Conservation (phyloP, 35 echinoderm and acorn worm species). For the Chiridota heheva region DNA sequence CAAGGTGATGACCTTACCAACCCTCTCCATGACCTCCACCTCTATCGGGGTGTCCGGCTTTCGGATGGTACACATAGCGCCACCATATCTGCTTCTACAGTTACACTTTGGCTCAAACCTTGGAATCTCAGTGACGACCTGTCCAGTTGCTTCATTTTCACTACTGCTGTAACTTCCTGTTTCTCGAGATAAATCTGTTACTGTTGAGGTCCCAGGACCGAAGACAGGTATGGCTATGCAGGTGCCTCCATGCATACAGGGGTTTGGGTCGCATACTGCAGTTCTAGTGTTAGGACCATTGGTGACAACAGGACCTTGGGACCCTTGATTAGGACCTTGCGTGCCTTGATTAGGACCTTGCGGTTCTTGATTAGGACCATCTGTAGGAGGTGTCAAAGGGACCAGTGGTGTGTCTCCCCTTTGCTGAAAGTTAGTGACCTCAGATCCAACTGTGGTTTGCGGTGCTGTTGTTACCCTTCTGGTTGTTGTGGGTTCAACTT, state of each 20-base stretch:
- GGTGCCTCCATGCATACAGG: conserved; percentile 69
- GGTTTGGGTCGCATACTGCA: conserved; percentile 71
- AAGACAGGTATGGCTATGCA: conserved; percentile 39
- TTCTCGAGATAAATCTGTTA: conserved; percentile 14
- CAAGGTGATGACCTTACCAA: conserved; percentile 58
- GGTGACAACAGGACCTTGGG: neutral
- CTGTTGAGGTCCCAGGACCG: too few relatives aligned
- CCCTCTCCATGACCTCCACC: conserved; percentile 45
- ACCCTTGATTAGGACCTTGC: neutral
- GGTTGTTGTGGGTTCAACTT: too few relatives aligned
- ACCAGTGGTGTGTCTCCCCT: neutral
- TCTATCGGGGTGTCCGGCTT: conserved; percentile 65
- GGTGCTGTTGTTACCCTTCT: conserved; percentile 1
- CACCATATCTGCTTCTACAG: conserved; percentile 70
- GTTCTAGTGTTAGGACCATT: neutral
- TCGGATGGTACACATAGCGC: conserved; percentile 52
- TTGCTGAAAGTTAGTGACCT: neutral
- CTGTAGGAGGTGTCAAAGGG: neutral
- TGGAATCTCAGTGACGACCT: neutral
- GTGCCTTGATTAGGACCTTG: neutral
- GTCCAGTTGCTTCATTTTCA: neutral
- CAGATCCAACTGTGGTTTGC: neutral
- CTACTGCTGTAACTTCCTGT: conserved; percentile 46
- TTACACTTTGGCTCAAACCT: conserved; percentile 14
- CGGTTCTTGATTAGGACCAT: neutral